Percentiles rank a stretch among this genome's conserved stretches.
These are phyloP conservation scores for Drosophila antonietae DNA, from an alignment of 2,888 invertebrate species.

Conservation along the genomic window DNA sequence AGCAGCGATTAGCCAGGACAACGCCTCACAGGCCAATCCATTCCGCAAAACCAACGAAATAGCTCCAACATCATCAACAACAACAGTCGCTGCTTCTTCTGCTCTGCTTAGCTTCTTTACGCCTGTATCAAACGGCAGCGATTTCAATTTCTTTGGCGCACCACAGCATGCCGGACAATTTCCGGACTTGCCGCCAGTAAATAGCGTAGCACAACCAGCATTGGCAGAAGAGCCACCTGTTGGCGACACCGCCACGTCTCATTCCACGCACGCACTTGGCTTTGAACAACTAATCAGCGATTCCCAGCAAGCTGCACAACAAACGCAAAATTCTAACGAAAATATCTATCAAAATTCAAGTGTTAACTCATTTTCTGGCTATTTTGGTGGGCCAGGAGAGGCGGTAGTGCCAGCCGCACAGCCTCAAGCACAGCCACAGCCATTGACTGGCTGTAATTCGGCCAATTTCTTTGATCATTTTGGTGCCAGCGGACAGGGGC, in stretches of 20 bases:
- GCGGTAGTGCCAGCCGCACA: constrained; percentile 14
- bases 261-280: constrained; percentile 39
- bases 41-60: constrained; percentile 39
- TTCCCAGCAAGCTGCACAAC: constrained; percentile 41
- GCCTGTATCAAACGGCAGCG: constrained; percentile 36
- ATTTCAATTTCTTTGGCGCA: constrained; percentile 53
- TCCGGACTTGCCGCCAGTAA: constrained; percentile 54
- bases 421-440: constrained; percentile 9
- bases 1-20: constrained; percentile 1
- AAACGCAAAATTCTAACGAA: constrained; percentile 25
- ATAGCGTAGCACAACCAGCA: constrained; percentile 37
- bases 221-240: constrained; percentile 23
- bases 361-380: constrained; percentile 59
- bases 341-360: constrained; percentile 59
- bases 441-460: constrained; percentile 25
- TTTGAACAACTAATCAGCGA: constrained; percentile 60
- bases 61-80: constrained; percentile 10
- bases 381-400: constrained; percentile 51
- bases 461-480: constrained; percentile 64
- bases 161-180: constrained; percentile 28
- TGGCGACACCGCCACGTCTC: constrained; percentile 1
- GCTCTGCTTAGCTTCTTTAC: constrained; percentile 69
- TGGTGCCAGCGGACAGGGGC: constrained; percentile 30
- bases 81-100: constrained; percentile 13
- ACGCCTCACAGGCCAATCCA: constrained; percentile 32